Conservation (phyloP, 2,888 invertebrate genomes). For the Scrobipalpa atriplicella region DNA sequence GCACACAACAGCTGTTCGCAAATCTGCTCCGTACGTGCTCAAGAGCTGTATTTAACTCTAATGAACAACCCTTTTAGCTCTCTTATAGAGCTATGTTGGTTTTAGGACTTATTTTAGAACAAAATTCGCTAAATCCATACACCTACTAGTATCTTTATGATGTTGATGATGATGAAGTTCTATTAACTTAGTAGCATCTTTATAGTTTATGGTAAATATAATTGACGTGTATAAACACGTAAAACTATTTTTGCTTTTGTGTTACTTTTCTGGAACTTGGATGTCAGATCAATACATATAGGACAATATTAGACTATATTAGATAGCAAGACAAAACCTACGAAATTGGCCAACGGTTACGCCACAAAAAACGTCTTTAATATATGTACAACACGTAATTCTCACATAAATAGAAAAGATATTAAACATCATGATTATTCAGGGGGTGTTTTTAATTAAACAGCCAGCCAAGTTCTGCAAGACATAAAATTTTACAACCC, state of each 20-base stretch:
- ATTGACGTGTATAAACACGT: no score
- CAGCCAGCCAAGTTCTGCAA: constrained; percentile 62
- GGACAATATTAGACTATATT: not conserved
- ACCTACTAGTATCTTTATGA: no score
- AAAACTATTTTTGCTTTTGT: no score
- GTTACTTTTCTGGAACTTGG: no score
- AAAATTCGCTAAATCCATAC: not conserved
- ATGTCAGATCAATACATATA: not conserved
- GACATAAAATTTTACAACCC: constrained; percentile 80
- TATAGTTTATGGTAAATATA: no score
- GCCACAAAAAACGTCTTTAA: not conserved
- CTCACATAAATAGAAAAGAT: constrained; percentile 49
- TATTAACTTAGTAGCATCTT: no score
- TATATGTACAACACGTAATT: constrained; percentile 9
- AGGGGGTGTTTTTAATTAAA: constrained; percentile 80
- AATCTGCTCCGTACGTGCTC: not conserved
- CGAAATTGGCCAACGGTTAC: not conserved
- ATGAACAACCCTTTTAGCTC: not conserved
- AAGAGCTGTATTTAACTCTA: not conserved
- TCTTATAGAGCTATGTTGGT: not conserved
- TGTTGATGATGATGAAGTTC: no score
- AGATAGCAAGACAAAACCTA: not conserved
- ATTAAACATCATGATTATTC: constrained; percentile 76
- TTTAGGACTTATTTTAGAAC: not conserved
- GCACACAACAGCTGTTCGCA: constrained; percentile 1